Conservation (phyloP, 92 coral and sea anemone species). For the Paramuricea clavata region DNA sequence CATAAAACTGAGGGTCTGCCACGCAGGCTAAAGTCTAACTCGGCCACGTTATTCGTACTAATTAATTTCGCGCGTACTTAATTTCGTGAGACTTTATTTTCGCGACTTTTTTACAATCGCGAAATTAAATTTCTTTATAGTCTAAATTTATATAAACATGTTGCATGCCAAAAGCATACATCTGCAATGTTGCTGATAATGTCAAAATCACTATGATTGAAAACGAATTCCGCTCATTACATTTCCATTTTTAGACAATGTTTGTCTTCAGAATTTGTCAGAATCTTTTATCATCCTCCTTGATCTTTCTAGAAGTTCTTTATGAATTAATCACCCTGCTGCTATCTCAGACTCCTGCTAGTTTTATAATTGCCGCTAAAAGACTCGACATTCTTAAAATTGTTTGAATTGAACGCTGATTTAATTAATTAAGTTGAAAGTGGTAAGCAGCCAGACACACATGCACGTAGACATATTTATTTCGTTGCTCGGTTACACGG, state of each 20-base stretch:
- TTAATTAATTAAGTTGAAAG: background rate
- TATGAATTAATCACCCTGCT: background rate
- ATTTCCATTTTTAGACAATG: slow-evolving; percentile 6
- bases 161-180: too few relatives aligned
- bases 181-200: background rate
- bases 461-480: background rate
- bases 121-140: too few relatives aligned
- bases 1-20: too few relatives aligned
- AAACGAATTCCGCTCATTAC: background rate
- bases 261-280: slow-evolving; percentile 8
- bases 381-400: background rate
- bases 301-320: slow-evolving; percentile 16
- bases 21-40: too few relatives aligned
- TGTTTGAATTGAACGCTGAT: background rate
- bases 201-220: background rate
- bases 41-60: too few relatives aligned
- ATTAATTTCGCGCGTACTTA: too few relatives aligned
- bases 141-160: too few relatives aligned
- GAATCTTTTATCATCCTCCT: background rate
- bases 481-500: background rate
- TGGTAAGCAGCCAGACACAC: background rate
- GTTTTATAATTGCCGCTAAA: slow-evolving; percentile 14
- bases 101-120: too few relatives aligned
- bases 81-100: too few relatives aligned
- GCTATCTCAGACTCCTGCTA: background rate